A percentile compares a stretch with the other conserved stretches of the same genome.
phyloP scores from a whole-genome alignment of 2,888 invertebrate species.

The Pterostichus niger region DNA sequence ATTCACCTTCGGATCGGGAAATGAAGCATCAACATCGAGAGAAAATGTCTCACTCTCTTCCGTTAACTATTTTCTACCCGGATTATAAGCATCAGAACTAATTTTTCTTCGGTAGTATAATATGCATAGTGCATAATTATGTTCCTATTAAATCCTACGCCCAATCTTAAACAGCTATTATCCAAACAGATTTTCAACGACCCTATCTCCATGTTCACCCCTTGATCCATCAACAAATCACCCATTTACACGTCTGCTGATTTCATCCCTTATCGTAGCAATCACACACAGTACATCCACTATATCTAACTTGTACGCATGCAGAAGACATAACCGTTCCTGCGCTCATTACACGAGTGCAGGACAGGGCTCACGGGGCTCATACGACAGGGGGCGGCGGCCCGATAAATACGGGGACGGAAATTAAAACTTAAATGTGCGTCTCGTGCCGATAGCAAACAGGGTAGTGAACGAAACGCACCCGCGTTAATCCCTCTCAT shows the following conservation, averaged over 20 bases:
- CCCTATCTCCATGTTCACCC: neutral
- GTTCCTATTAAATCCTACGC: neutral
- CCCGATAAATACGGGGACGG: slow-evolving; percentile 4
- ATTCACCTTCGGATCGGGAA: too few relatives aligned
- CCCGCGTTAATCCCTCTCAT: slow-evolving; percentile 55
- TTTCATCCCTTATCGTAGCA: neutral
- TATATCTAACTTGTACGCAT: neutral
- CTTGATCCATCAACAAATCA: slow-evolving; percentile 4
- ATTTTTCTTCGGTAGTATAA: too few relatives aligned
- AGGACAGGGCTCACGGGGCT: too few relatives aligned
- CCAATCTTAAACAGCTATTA: slow-evolving; percentile 2
- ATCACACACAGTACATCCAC: neutral
- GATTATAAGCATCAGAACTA: too few relatives aligned
- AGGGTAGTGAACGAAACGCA: neutral
- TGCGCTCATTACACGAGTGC: too few relatives aligned
- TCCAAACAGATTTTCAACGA: neutral
- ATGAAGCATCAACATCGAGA: too few relatives aligned
- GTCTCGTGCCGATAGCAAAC: neutral
- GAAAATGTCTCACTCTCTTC: too few relatives aligned
- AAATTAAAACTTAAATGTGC: slow-evolving; percentile 38
- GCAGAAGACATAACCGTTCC: neutral
- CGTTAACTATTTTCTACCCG: too few relatives aligned
- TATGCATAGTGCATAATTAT: too few relatives aligned
- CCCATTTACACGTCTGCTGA: slow-evolving; percentile 1
- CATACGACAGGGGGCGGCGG: neutral